Percentiles rank a stretch among this genome's conserved stretches.
phyloP scores from a whole-genome alignment of 2,888 invertebrate species.

The Scaptodrosophila latifasciaeformis region DNA sequence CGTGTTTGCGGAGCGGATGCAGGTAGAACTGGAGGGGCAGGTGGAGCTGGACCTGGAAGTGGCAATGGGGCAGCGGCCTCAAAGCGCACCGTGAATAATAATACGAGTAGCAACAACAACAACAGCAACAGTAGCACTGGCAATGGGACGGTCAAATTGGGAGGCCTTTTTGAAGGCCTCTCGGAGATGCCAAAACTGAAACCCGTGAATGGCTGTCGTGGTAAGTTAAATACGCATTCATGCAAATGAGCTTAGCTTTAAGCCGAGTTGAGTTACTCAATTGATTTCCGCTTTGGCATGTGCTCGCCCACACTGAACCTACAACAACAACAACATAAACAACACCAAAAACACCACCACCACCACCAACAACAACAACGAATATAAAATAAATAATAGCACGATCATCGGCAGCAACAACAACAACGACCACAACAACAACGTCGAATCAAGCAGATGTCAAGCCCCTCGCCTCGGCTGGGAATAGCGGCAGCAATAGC shows the following conservation, averaged over 20 bases:
- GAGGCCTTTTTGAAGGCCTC: conserved; percentile 74
- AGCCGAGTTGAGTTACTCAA: conserved; percentile 50
- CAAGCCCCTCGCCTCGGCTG: conserved; percentile 12
- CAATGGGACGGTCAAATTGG: conserved; percentile 73
- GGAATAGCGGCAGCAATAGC: background rate
- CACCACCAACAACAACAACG: conserved; percentile 51
- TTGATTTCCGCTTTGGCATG: conserved; percentile 48
- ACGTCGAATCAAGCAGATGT: no score
- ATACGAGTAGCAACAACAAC: conserved; percentile 39
- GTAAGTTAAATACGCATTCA: conserved; percentile 41
- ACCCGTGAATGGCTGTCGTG: conserved; percentile 73
- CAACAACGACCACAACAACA: conserved; percentile 59
- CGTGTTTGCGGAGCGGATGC: conserved; percentile 37
- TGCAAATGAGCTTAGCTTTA: conserved; percentile 31
- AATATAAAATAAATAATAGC: conserved; percentile 65
- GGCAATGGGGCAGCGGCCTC: conserved; percentile 9
- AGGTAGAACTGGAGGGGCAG: background rate
- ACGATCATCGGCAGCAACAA: conserved; percentile 37
- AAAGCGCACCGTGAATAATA: conserved; percentile 42
- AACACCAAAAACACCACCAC: conserved; percentile 25
- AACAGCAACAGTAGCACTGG: conserved; percentile 47
- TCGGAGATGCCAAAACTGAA: conserved; percentile 75
- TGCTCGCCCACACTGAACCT: conserved; percentile 36
- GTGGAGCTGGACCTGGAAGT: background rate
- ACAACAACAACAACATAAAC: conserved; percentile 25